phyloP scores from a whole-genome alignment of 2,797 vertebrate species.

The Trematomus bernacchii region DNA sequence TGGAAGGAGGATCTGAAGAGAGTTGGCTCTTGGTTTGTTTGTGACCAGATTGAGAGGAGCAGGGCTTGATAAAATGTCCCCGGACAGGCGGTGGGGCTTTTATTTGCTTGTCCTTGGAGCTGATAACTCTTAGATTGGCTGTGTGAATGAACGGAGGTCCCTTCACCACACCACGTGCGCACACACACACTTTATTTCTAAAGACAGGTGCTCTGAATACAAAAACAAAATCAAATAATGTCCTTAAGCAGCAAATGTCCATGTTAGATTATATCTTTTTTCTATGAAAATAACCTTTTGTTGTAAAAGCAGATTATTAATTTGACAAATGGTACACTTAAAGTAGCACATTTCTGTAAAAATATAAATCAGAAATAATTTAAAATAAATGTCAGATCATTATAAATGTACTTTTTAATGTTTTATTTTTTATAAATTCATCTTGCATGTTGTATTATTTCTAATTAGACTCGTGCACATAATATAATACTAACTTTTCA shows the following conservation, averaged over 20 bases:
- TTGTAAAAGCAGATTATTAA: neutral
- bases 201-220: neutral
- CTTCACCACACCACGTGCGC: conserved; percentile 79
- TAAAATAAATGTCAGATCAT: neutral
- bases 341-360: neutral
- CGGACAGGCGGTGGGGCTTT: conserved; percentile 72
- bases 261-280: too few species aligned
- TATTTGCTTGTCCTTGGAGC: conserved; percentile 90
- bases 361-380: neutral
- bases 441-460: too few species aligned
- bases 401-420: too few species aligned
- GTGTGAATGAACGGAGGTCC: conserved; percentile 89
- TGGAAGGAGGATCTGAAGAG: conserved; percentile 20
- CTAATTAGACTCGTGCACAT: too few species aligned
- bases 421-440: too few species aligned
- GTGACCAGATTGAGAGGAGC: conserved; percentile 70
- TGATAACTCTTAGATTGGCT: conserved; percentile 85
- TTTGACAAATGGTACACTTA: neutral
- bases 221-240: neutral
- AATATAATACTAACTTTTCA: too few species aligned
- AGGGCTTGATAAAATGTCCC: conserved; percentile 85
- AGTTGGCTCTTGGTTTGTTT: conserved; percentile 81
- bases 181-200: neutral
- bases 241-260: neutral
- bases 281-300: neutral